A percentile compares a stretch with the other conserved stretches of the same genome.
Conservation (phyloP, 2,888 invertebrate species). For the Aradus depressus region DNA sequence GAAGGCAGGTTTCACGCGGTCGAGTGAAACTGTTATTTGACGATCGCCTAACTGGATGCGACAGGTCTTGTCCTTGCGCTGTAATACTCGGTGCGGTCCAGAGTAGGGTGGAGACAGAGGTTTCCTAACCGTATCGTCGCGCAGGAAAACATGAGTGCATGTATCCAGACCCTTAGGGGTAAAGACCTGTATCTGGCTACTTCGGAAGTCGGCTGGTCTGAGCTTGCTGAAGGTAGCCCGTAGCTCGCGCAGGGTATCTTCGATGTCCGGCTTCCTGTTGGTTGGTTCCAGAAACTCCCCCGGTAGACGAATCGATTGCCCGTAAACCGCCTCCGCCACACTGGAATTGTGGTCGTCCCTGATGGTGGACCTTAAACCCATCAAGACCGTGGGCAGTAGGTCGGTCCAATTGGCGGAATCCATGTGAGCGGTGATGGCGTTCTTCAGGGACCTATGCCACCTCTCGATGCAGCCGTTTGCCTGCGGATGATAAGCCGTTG, state of each 20-base stretch:
- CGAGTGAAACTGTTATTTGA: conserved; percentile 11
- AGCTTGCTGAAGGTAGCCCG: neutral
- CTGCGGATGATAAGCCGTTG: conserved; percentile 35
- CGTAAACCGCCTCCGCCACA: conserved; percentile 34
- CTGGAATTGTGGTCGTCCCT: conserved; percentile 34
- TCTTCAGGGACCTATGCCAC: conserved; percentile 37
- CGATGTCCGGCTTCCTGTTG: neutral
- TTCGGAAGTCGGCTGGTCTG: neutral
- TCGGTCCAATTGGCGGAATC: conserved; percentile 29
- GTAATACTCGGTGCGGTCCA: conserved; percentile 37
- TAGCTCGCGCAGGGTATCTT: neutral
- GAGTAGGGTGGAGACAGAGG: conserved; percentile 9
- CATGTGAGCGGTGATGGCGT: conserved; percentile 32
- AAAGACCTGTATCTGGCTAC: neutral
- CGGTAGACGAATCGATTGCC: conserved; percentile 32
- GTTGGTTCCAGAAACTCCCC: conserved; percentile 29
- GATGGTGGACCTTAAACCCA: conserved; percentile 33
- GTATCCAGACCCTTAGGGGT: conserved; percentile 6
- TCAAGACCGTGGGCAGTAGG: conserved; percentile 33
- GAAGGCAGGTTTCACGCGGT: conserved; percentile 21
- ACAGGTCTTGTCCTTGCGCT: conserved; percentile 37
- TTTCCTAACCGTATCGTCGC: conserved; percentile 17
- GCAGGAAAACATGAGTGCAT: conserved; percentile 2
- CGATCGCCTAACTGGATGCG: conserved; percentile 2
- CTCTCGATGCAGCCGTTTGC: conserved; percentile 37